Evolutionary conservation across 2,113 vertebrate species (phyloP).

Genomic region (human (Homo sapiens)): DNA sequence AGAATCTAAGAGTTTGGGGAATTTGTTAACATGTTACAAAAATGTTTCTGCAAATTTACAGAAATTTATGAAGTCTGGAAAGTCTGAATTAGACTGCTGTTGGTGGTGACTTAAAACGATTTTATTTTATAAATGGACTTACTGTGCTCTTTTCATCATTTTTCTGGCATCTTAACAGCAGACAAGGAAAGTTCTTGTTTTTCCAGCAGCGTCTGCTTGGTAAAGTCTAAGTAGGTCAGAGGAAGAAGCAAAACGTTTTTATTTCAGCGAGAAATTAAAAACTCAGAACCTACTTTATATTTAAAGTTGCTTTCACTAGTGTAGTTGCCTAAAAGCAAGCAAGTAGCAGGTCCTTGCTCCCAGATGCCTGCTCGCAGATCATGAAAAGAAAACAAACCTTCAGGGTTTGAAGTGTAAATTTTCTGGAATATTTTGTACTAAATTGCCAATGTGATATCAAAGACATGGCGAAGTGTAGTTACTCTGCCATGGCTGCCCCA

Average conservation of each 20-base stretch:
- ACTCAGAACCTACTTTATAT: slow-evolving; percentile 50
- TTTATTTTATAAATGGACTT: slow-evolving; percentile 37
- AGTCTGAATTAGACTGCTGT: background rate
- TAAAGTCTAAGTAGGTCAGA: slow-evolving; percentile 67
- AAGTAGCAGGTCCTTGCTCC: background rate
- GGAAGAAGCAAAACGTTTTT: slow-evolving; percentile 47
- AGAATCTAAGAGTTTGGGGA: slow-evolving; percentile 34
- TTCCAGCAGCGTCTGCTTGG: background rate
- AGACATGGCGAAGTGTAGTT: background rate
- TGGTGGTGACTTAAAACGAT: background rate
- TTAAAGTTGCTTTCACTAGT: slow-evolving; percentile 22
- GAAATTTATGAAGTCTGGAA: slow-evolving; percentile 12
- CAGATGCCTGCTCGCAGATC: background rate
- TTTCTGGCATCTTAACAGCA: slow-evolving; percentile 31
- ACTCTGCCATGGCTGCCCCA: background rate
- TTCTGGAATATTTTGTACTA: background rate
- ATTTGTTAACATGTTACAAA: background rate
- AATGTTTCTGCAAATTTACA: slow-evolving; percentile 44
- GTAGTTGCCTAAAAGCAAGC: slow-evolving; percentile 28
- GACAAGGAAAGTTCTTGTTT: slow-evolving; percentile 60
- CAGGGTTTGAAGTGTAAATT: background rate
- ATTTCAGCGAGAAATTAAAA: slow-evolving; percentile 56
- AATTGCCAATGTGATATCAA: background rate
- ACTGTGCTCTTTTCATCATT: background rate
- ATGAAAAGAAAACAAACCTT: background rate